These are phyloP conservation scores for Myanophis thanlyinensis DNA, from an alignment of 2,113 vertebrate genomes.

Conservation along the genomic window DNA sequence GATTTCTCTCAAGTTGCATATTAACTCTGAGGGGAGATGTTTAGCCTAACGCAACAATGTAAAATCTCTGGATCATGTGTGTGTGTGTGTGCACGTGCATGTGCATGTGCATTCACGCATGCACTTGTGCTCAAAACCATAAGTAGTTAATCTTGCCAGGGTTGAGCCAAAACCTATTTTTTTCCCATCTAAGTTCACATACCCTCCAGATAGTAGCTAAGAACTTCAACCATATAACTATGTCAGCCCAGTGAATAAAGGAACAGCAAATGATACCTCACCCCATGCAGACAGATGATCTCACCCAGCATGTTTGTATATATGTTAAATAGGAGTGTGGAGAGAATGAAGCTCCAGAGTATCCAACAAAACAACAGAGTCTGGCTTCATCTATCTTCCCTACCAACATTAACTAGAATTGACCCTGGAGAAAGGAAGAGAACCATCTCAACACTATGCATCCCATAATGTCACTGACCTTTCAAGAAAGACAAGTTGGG, in stretches of 20 bases:
- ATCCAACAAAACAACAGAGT: neutral
- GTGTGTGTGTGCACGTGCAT: too few species aligned
- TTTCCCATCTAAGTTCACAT: neutral
- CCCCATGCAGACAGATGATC: neutral
- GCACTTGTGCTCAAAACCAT: neutral
- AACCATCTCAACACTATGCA: neutral
- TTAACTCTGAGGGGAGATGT: neutral
- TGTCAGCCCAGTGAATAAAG: neutral
- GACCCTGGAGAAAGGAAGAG: neutral
- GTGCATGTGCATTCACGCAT: too few species aligned
- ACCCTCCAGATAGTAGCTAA: neutral
- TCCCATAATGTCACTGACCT: neutral
- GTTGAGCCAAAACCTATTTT: neutral
- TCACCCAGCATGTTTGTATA: neutral
- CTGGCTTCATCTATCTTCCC: neutral
- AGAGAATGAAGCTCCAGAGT: neutral
- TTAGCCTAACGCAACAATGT: neutral
- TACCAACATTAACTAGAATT: neutral
- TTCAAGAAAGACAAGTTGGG: neutral
- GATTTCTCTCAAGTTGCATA: neutral
- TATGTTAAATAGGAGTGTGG: neutral
- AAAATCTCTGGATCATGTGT: neutral
- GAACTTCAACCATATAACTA: neutral
- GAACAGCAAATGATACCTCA: neutral
- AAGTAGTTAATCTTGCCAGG: neutral